phyloP scores from a whole-genome alignment of 2,113 vertebrate species.

The Sphyrna mokarran region DNA sequence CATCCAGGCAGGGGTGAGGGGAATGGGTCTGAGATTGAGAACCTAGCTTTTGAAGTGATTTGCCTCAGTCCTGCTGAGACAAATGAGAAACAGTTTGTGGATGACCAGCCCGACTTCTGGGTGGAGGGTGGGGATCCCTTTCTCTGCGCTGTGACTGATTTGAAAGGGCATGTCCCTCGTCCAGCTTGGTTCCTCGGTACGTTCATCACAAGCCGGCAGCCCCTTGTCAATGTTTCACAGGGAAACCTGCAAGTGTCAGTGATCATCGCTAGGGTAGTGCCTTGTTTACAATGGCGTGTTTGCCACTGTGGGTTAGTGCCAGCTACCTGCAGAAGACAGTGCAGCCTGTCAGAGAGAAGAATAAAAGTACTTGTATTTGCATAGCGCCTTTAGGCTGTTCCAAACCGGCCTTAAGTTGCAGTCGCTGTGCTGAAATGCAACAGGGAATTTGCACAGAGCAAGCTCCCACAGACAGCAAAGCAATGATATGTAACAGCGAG shows the following conservation, averaged over 20 bases:
- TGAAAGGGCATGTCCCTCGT: neutral
- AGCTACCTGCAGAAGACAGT: neutral
- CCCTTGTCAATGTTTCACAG: too few species aligned
- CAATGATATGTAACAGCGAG: neutral
- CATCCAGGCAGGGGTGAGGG: too few species aligned
- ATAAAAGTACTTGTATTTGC: neutral
- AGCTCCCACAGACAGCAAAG: neutral
- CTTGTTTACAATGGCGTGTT: too few species aligned
- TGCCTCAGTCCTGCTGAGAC: too few species aligned
- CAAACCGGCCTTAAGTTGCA: neutral
- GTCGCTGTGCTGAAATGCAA: neutral
- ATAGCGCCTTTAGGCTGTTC: neutral
- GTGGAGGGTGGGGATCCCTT: neutral
- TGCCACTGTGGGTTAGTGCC: neutral
- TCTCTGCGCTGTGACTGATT: neutral
- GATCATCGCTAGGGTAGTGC: too few species aligned
- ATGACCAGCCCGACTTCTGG: too few species aligned
- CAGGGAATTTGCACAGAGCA: neutral
- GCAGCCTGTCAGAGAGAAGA: neutral
- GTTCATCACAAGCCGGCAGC: too few species aligned
- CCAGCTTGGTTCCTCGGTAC: neutral
- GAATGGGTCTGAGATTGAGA: too few species aligned
- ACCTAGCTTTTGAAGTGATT: too few species aligned
- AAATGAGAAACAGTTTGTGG: too few species aligned
- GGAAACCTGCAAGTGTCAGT: neutral